phyloP scores from a whole-genome alignment of 2,113 vertebrate species.

The Oenanthe oenanthe region DNA sequence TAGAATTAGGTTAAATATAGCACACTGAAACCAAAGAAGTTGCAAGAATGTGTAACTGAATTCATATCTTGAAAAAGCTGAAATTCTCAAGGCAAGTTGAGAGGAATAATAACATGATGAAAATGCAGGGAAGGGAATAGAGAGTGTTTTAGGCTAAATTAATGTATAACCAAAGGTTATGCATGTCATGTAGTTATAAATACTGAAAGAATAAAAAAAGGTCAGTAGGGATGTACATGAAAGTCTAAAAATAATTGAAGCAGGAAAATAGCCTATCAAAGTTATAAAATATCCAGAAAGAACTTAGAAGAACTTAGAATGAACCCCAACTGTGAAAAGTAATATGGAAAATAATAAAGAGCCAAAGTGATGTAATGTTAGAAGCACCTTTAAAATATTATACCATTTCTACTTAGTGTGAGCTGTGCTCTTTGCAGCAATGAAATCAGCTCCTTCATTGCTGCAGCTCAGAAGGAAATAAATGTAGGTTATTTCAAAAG shows the following conservation, averaged over 20 bases:
- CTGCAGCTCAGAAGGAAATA: background rate
- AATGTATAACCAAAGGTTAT: constrained; percentile 32
- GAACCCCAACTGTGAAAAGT: background rate
- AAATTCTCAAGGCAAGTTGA: background rate
- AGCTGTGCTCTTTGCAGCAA: background rate
- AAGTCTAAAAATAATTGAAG: constrained; percentile 19
- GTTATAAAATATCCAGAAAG: background rate
- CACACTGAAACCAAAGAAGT: background rate
- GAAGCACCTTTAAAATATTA: background rate
- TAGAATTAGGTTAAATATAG: background rate
- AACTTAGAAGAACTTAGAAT: background rate
- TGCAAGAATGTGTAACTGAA: background rate
- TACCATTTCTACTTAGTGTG: background rate
- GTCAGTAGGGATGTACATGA: background rate
- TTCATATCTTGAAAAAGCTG: background rate
- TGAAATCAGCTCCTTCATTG: background rate
- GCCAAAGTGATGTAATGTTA: background rate
- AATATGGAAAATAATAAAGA: background rate
- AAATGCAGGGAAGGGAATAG: background rate
- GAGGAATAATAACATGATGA: background rate
- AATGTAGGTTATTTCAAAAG: background rate
- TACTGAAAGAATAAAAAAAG: constrained; percentile 26
- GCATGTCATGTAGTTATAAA: constrained; percentile 20
- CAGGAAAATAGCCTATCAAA: background rate
- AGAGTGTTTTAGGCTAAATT: constrained; percentile 37